Percentiles rank a stretch among this genome's conserved stretches.
phyloP scores from a whole-genome alignment of 2,888 invertebrate species.

The Agrypnus murinus region DNA sequence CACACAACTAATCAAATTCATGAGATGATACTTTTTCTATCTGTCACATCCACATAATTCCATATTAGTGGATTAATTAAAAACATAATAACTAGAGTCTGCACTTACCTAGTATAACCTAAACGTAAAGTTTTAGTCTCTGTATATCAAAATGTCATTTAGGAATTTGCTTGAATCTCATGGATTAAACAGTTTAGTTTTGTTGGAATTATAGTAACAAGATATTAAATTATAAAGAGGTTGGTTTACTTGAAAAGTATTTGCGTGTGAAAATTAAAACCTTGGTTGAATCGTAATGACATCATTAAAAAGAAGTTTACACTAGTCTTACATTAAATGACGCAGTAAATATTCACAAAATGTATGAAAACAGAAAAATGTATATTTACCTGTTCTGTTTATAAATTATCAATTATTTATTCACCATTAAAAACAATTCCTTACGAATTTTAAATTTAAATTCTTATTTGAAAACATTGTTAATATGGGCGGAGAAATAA shows the following conservation, averaged over 20 bases:
- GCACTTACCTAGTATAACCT: no score
- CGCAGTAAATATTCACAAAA: not conserved
- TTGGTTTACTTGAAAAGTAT: constrained; percentile 7
- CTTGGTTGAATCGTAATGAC: not conserved
- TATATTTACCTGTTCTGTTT: constrained; percentile 1
- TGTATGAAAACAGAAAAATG: not conserved
- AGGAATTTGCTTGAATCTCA: no score
- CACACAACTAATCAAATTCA: no score
- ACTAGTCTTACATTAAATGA: not conserved
- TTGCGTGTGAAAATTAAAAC: constrained; percentile 3
- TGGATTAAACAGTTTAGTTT: no score
- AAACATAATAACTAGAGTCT: no score
- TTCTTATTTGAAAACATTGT: not conserved
- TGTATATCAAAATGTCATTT: no score
- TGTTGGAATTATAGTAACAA: no score
- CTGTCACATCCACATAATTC: no score
- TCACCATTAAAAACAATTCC: not conserved
- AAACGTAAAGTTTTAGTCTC: no score
- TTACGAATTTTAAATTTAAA: not conserved
- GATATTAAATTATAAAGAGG: no score
- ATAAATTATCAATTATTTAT: constrained; percentile 10
- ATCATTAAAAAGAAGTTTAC: not conserved
- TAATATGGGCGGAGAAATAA: not conserved
- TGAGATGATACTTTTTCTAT: no score
- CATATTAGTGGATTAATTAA: no score